Base-by-base conservation (phyloP, 1,140 invertebrate genomes). In the Neelides sp. region DNA sequence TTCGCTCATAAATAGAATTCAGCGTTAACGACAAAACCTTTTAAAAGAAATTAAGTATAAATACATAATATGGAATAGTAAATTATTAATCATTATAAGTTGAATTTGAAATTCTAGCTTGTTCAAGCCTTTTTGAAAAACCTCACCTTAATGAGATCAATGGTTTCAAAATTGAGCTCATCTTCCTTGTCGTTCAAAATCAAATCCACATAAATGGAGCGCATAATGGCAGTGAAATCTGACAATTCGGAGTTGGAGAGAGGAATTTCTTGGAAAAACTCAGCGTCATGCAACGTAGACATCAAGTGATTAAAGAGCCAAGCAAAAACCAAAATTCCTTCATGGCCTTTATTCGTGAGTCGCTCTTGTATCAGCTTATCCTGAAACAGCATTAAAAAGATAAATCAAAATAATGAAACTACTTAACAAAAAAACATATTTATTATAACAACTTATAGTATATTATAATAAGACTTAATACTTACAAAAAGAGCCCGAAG, bases 211-310 rank as follows among this genome's bases (percentile, higher is more conserved):
- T 26, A 1, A 2, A 56, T n/a, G n/a, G n/a, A n/a, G n/a, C n/a
- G n/a, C n/a, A n/a, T n/a, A n/a, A n/a, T n/a, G n/a, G n/a, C n/a
- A n/a, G n/a, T n/a, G n/a, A n/a, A n/a, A n/a, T n/a, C n/a, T n/a
- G n/a, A n/a, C n/a, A 32, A 5, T 37, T 57, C 52, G 22, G 69
- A 64, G 2, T 65, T 57, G n/a, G 77, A 77, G 62, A 40, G 5
- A 17, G 55, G 48, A 46, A 48, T 52, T 34, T 67, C 66, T 28
- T 66, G 68, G 52, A 72, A 69, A 60, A 95, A 91, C 64, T 93
- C 90, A 3, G 79, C 79, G 66, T 94, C 89, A 61, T 93, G 86
- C 15, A 93, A 65, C 0, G 89, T 91, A 0, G 83, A 78, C 34
- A 92, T 75, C 1, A 90, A 71, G 24, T 88, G 71, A 36, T 79